Conservation (phyloP, 2,113 vertebrate genomes). For the Laticauda colubrina region DNA sequence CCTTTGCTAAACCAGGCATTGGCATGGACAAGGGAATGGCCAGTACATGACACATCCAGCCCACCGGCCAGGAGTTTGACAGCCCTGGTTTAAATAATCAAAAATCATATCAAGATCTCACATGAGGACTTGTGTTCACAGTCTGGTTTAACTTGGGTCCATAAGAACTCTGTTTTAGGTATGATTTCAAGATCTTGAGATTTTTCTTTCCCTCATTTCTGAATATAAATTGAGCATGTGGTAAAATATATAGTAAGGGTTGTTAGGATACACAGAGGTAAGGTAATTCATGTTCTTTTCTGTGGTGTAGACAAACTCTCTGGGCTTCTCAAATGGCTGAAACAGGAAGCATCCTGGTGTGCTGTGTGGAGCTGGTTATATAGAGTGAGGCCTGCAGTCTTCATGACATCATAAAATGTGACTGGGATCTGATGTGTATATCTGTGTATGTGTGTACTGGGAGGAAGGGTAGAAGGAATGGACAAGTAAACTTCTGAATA, state of each 20-base stretch:
- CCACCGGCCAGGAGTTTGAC: too few species aligned
- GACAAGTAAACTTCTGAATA: accelerated
- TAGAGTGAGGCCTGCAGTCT: conserved; percentile 57
- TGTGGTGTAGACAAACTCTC: conserved; percentile 63
- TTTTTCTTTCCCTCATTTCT: conserved; percentile 34
- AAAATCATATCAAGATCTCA: conserved; percentile 57
- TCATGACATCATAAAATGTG: conserved; percentile 62
- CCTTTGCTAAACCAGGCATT: too few species aligned
- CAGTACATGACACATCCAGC: too few species aligned
- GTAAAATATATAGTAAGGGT: conserved; percentile 64
- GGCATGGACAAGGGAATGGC: too few species aligned
- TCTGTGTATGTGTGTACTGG: background rate
- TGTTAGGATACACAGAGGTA: conserved; percentile 67
- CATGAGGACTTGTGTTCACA: conserved; percentile 53
- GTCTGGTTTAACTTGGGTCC: conserved; percentile 54
- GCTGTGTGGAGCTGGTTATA: conserved; percentile 59
- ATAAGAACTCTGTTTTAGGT: conserved; percentile 64
- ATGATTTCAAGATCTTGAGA: conserved; percentile 43
- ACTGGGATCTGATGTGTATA: background rate
- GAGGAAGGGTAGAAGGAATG: background rate
- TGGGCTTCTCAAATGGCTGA: conserved; percentile 28
- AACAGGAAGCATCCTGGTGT: conserved; percentile 61
- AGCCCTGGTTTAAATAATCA: conserved; percentile 34
- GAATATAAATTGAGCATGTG: conserved; percentile 54
- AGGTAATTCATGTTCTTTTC: conserved; percentile 68